A percentile compares a stretch with the other conserved stretches of the same genome.
Evolutionary conservation across 2,113 vertebrate genomes (phyloP).

Genomic region (Solea solea): DNA sequence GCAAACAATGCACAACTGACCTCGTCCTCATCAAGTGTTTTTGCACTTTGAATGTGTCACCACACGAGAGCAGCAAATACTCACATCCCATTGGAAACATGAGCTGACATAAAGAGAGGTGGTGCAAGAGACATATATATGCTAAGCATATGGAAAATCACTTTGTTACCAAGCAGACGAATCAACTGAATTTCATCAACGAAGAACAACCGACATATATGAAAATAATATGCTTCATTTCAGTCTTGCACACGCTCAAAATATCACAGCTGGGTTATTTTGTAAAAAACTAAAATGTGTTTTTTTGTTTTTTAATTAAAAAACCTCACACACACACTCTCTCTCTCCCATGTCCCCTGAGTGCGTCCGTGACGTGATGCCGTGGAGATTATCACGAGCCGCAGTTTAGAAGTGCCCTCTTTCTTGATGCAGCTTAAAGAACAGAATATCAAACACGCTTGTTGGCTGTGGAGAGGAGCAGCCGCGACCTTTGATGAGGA

Average conservation of each 20-base stretch:
- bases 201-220: no score
- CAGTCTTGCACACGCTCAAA: no score
- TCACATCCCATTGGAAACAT: neutral
- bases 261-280: no score
- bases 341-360: conserved; percentile 8
- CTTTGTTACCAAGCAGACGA: no score
- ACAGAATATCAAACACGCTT: conserved; percentile 63
- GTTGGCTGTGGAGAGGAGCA: conserved; percentile 39
- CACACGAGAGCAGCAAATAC: conserved; percentile 58
- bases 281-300: no score
- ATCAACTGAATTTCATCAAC: neutral
- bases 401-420: conserved; percentile 56
- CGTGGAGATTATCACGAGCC: conserved; percentile 45
- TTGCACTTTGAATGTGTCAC: conserved; percentile 12
- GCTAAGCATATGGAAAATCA: neutral
- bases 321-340: neutral
- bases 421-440: conserved; percentile 50
- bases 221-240: no score
- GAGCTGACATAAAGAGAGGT: no score
- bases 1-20: neutral
- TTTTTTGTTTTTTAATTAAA: no score
- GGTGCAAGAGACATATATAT: conserved; percentile 4
- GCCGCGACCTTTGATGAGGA: conserved; percentile 67
- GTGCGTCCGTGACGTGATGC: neutral
- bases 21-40: neutral